These are phyloP conservation scores for Leptura quadrifasciata DNA, from an alignment of 2,888 invertebrate genomes.

Conservation along the genomic window DNA sequence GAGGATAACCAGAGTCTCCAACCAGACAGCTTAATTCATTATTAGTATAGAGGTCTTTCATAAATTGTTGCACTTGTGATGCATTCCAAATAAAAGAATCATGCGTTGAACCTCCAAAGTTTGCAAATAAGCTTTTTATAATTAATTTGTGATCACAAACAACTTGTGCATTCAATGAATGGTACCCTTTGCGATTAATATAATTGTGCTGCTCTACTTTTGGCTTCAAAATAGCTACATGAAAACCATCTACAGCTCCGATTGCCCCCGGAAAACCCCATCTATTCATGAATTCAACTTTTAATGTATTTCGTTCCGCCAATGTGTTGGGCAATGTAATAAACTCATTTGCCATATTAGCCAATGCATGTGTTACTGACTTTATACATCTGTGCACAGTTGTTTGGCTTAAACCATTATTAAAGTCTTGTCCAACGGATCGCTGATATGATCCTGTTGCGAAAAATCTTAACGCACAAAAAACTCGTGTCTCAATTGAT, in stretches of 20 bases:
- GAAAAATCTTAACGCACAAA: background rate
- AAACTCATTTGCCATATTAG: background rate
- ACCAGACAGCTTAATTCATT: background rate
- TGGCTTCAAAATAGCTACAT: too few relatives aligned
- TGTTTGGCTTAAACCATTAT: background rate
- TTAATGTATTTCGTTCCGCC: background rate
- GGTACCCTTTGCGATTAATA: constrained; percentile 2
- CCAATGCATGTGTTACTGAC: background rate
- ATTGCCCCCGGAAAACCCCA: background rate
- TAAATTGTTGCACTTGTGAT: background rate
- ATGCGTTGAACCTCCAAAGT: background rate
- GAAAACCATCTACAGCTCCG: too few relatives aligned
- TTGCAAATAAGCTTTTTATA: background rate
- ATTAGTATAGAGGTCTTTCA: background rate
- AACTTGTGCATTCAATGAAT: background rate
- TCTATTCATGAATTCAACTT: constrained; percentile 7
- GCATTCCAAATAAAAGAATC: constrained; percentile 2
- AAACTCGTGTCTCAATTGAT: background rate
- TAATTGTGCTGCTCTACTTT: too few relatives aligned
- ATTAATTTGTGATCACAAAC: too few relatives aligned
- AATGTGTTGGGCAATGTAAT: background rate
- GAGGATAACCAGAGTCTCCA: too few relatives aligned
- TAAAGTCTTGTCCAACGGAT: background rate
- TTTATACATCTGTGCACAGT: background rate
- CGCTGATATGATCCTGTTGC: background rate